Evolutionary conservation across 2,797 vertebrate species (phyloP).

Genomic region (Cyclopterus lumpus): DNA sequence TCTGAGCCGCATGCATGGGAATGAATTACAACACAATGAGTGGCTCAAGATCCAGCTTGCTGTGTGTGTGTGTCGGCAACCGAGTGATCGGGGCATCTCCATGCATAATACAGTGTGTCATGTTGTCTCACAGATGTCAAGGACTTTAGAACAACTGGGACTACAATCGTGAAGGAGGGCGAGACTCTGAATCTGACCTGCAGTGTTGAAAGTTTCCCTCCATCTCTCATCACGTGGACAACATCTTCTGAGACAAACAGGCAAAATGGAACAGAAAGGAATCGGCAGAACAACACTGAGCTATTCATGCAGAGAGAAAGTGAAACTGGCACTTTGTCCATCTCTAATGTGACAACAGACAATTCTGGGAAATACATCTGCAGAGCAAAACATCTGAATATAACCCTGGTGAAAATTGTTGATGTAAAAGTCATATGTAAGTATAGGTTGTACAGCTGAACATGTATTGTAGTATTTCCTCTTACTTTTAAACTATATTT

Average conservation of each 20-base stretch:
- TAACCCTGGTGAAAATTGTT: neutral
- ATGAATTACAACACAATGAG: too few relatives aligned
- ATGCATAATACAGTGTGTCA: neutral
- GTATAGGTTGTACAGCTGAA: neutral
- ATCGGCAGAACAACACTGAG: neutral
- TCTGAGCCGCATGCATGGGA: too few relatives aligned
- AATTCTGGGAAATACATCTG: slow-evolving; percentile 62
- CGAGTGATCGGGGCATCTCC: too few relatives aligned
- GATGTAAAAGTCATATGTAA: slow-evolving; percentile 51
- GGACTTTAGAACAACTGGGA: neutral
- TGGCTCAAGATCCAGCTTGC: too few relatives aligned
- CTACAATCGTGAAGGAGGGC: neutral
- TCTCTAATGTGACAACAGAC: slow-evolving; percentile 38
- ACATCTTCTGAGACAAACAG: neutral
- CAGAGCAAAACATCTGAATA: slow-evolving; percentile 24
- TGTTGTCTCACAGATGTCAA: slow-evolving; percentile 11
- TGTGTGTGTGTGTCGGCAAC: too few relatives aligned
- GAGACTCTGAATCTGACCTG: slow-evolving; percentile 58
- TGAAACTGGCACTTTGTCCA: neutral
- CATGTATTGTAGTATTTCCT: neutral
- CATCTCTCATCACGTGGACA: slow-evolving; percentile 37
- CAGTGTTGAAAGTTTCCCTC: slow-evolving; percentile 60
- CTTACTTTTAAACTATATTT: neutral
- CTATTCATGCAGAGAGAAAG: neutral
- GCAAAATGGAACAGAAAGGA: neutral